Conservation (phyloP, 2,113 vertebrate species). For the Saimiri boliviensis region DNA sequence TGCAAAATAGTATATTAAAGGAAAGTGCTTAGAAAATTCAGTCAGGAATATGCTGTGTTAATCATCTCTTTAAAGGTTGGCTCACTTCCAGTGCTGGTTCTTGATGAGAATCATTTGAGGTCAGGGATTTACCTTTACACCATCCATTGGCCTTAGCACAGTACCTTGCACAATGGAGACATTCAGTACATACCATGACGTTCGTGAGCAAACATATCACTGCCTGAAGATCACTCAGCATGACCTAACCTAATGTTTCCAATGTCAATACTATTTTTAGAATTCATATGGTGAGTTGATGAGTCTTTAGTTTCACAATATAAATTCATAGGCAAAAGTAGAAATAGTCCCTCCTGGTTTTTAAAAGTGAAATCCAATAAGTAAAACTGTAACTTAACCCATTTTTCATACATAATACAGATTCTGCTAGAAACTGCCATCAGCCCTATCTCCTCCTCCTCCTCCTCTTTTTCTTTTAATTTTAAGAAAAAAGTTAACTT, state of each 20-base stretch:
- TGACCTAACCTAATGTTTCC: not conserved
- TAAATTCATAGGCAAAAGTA: not conserved
- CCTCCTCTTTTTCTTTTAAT: not conserved
- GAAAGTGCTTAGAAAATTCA: not conserved
- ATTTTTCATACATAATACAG: not conserved
- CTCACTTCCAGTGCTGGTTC: not conserved
- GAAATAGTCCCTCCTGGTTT: not conserved
- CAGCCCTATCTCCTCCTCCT: not conserved
- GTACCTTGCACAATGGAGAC: not conserved
- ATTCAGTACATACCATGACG: not conserved
- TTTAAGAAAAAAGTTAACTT: not conserved
- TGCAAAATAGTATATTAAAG: not conserved
- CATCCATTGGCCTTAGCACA: not conserved
- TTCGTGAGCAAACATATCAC: not conserved
- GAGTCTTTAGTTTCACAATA: constrained; percentile 30
- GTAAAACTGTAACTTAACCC: not conserved
- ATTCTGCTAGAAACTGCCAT: not conserved
- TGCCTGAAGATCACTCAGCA: not conserved
- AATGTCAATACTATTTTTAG: not conserved
- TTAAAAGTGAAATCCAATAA: not conserved
- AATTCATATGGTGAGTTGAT: not conserved
- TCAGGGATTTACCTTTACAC: not conserved
- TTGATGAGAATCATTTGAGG: constrained; percentile 3
- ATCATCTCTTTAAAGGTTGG: not conserved
- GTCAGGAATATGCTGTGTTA: not conserved